These are phyloP conservation scores for Habrosyne pyritoides DNA, from an alignment of 2,888 invertebrate species.

Conservation along the genomic window DNA sequence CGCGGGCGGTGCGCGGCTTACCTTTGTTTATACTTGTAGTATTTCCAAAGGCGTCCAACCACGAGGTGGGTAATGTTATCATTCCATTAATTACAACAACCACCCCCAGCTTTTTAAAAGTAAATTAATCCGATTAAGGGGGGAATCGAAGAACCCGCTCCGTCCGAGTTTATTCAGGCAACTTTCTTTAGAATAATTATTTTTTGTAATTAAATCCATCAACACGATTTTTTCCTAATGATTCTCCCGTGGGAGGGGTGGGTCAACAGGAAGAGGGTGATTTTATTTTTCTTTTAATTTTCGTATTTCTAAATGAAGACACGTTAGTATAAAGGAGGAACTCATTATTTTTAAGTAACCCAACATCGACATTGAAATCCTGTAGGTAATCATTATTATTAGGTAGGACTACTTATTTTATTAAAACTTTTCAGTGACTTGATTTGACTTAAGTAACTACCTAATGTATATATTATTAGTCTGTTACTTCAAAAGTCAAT, in stretches of 20 bases:
- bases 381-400: neutral
- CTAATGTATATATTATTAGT: too few relatives aligned
- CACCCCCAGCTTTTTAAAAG: slow-evolving; percentile 81
- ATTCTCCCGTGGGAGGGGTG: slow-evolving; percentile 75
- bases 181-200: slow-evolving; percentile 83
- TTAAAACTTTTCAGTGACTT: too few relatives aligned
- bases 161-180: slow-evolving; percentile 81
- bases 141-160: slow-evolving; percentile 82
- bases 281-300: slow-evolving; percentile 65
- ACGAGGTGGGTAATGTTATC: slow-evolving; percentile 81
- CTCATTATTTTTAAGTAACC: neutral
- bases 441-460: too few relatives aligned
- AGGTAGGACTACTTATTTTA: too few relatives aligned
- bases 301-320: slow-evolving; percentile 45
- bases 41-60: slow-evolving; percentile 69
- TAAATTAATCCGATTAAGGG: slow-evolving; percentile 83
- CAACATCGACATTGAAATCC: neutral
- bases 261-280: slow-evolving; percentile 44
- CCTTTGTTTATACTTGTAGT: slow-evolving; percentile 17
- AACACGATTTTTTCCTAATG: slow-evolving; percentile 84
- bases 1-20: neutral
- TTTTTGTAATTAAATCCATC: slow-evolving; percentile 84
- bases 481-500: too few relatives aligned
- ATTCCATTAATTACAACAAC: slow-evolving; percentile 83
- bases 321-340: slow-evolving; percentile 41